phyloP scores from a whole-genome alignment of 2,888 invertebrate genomes.

The Stegana nigrithorax region DNA sequence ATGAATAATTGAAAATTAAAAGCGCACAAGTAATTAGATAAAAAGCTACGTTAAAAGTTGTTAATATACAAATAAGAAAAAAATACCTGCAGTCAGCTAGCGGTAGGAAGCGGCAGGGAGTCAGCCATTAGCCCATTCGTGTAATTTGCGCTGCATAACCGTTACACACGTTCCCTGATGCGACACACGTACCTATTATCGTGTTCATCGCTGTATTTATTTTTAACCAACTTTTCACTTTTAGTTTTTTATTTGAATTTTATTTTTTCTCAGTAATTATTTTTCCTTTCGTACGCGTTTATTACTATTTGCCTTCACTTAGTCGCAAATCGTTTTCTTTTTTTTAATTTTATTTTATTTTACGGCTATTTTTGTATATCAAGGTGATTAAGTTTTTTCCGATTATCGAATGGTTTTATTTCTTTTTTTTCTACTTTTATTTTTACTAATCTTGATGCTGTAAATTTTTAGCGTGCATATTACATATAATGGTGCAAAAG shows the following conservation, averaged over 20 bases:
- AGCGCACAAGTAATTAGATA: too few species aligned
- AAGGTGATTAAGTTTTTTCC: constrained; percentile 25
- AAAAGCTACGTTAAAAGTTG: too few species aligned
- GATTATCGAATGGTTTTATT: not conserved
- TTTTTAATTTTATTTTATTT: constrained; percentile 2
- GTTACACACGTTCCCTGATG: too few species aligned
- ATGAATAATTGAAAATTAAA: too few species aligned
- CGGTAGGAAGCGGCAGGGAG: too few species aligned
- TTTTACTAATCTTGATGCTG: too few species aligned
- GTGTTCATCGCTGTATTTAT: not conserved
- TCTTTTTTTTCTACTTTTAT: not conserved
- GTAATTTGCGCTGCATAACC: too few species aligned
- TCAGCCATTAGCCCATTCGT: too few species aligned
- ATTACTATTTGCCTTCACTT: not conserved
- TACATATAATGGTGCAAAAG: too few species aligned
- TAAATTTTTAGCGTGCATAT: too few species aligned
- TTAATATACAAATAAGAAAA: too few species aligned
- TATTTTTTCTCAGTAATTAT: not conserved
- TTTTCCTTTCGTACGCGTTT: not conserved
- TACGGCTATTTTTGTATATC: constrained; percentile 29
- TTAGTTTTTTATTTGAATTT: not conserved
- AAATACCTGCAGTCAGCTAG: too few species aligned
- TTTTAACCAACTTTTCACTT: not conserved
- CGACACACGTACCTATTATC: not conserved
- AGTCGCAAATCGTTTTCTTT: not conserved